phyloP scores from a whole-genome alignment of 2,797 vertebrate genomes.

The Gymnoscopelus braueri region DNA sequence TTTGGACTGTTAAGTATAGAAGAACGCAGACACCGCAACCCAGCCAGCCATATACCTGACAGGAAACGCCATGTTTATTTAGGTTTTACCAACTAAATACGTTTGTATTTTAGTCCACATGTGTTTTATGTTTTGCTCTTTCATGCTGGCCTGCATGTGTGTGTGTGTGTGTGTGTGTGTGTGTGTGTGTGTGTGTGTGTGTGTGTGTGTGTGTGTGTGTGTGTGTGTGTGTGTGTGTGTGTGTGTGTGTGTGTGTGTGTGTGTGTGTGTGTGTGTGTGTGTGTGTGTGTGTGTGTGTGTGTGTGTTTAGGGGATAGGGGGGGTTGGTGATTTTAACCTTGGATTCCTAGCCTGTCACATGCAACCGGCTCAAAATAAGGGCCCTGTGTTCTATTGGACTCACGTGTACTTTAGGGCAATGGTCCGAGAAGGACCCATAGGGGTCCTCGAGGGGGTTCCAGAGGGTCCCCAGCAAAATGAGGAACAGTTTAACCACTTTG shows the following conservation, averaged over 20 bases:
- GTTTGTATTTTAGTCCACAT: too few relatives aligned
- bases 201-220: not conserved
- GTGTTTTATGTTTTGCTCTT: not conserved
- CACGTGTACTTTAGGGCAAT: conserved; percentile 5
- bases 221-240: conserved; percentile 3
- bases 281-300: conserved; percentile 41
- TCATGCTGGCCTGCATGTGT: not conserved
- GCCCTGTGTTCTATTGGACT: conserved; percentile 17
- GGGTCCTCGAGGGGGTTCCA: too few relatives aligned
- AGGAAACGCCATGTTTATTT: not conserved
- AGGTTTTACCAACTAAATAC: conserved; percentile 21
- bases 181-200: not conserved
- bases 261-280: not conserved
- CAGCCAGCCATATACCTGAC: too few relatives aligned
- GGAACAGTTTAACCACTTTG: too few relatives aligned
- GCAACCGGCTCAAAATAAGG: conserved; percentile 35
- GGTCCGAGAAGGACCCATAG: not conserved
- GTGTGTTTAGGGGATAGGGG: not conserved
- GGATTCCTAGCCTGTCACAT: conserved; percentile 27
- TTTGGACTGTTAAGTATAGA: too few relatives aligned
- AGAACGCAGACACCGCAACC: too few relatives aligned
- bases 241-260: conserved; percentile 41
- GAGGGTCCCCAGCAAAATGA: too few relatives aligned
- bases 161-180: not conserved
- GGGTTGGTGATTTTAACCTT: conserved; percentile 56